Evolutionary conservation across 2,797 vertebrate species (phyloP).

Genomic region (Gymnocypris eckloni): DNA sequence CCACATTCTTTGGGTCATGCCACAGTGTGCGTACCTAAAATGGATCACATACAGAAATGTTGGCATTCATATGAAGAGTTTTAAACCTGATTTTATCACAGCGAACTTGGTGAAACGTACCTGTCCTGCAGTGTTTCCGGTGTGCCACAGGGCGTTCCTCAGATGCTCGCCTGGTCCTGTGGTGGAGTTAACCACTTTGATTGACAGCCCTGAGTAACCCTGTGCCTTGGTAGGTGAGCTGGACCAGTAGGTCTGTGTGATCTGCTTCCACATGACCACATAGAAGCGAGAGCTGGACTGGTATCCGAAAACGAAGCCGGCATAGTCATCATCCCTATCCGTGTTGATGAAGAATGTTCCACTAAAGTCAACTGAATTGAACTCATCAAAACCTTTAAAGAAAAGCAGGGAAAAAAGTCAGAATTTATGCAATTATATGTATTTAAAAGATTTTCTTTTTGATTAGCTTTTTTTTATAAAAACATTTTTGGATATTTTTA

Average conservation of each 20-base stretch:
- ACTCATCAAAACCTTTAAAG: constrained; percentile 90
- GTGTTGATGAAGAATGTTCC: constrained; percentile 99
- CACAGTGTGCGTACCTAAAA: constrained; percentile 92
- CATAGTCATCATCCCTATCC: constrained; percentile 95
- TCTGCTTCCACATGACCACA: constrained; percentile 99
- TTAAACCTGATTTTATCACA: background rate
- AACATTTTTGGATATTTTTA: background rate
- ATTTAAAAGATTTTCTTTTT: background rate
- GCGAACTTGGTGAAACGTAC: constrained; percentile 68
- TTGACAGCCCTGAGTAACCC: constrained; percentile 95
- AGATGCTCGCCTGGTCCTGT: constrained; percentile 96
- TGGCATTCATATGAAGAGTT: background rate
- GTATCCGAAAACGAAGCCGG: constrained; percentile 97
- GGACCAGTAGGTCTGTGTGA: constrained; percentile 98
- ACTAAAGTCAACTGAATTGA: constrained; percentile 97
- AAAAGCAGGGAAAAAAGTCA: background rate
- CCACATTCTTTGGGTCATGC: constrained; percentile 95
- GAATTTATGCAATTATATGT: background rate
- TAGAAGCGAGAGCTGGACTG: constrained; percentile 98
- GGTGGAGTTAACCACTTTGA: constrained; percentile 98
- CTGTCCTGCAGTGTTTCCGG: constrained; percentile 94
- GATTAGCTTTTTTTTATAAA: background rate
- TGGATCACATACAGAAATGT: background rate
- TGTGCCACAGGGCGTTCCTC: constrained; percentile 97
- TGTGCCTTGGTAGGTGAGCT: constrained; percentile 93